Base-by-base conservation (phyloP, 1,140 invertebrate species). In the Drosophila jambulina region DNA sequence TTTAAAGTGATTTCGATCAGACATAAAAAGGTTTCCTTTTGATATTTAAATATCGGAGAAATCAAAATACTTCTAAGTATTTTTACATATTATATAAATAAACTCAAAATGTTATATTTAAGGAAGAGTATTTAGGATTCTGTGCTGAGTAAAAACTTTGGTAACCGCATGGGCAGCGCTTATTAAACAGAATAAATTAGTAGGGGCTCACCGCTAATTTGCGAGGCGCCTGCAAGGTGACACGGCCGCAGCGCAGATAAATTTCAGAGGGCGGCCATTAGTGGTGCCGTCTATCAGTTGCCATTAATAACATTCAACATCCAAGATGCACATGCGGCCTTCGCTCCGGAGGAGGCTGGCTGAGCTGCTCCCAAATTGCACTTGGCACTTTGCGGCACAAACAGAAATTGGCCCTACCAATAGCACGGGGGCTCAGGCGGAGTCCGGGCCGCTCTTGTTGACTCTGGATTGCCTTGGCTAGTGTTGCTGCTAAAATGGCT, bases 281-380 rank as follows among this genome's bases (percentile, higher is more conserved):
- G 63, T 71, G 59, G 59, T 53, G 56, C 27, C 74, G 64, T 61
- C 70, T 75, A 83, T 83, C 75, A 76, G 40, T 76, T 62, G 80
- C 84, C 84, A 87, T 88, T 86, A 83, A 83, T 86, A 83, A 88
- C 85, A 69, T 63, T 83, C 65, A 88, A 80, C 74, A 75, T 51
- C 71, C 70, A 70, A 63, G 71, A 67, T 76, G 71, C 80, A 79
- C 70, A 75, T 63, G 75, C 63, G 59, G 71, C 70, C 61, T 56
- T 49, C 40, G 17, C 51, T 36, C 8, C 4, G 38, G 38, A 17
- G 46, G 32, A 48, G 60, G 21, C n/a, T 13, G 13, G 43, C 53
- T 27, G 32, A 60, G 49, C 56, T 38, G 34, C 38, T 71, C 40
- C 27, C 70, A 78, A 82, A 80, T 78, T 82, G 69, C 79, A 61